These are phyloP conservation scores for Fistularia commersonii DNA, from an alignment of 2,797 vertebrate species.

Conservation along the genomic window DNA sequence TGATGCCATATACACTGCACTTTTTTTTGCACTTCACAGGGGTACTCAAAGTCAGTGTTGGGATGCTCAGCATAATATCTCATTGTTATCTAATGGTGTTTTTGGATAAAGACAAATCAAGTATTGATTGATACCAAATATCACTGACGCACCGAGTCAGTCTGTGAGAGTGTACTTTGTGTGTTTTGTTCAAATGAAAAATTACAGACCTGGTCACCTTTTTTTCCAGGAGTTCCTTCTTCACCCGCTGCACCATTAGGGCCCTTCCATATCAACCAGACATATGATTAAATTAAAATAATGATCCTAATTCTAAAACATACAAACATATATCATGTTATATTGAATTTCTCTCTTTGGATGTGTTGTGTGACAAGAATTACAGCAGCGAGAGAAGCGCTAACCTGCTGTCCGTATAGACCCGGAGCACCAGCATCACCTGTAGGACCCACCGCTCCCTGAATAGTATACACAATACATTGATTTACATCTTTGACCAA, in stretches of 20 bases:
- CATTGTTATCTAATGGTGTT: too few species aligned
- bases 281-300: neutral
- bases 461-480: neutral
- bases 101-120: too few species aligned
- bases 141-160: too few species aligned
- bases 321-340: too few species aligned
- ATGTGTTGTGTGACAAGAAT: too few species aligned
- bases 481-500: neutral
- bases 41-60: too few species aligned
- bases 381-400: constrained; percentile 1
- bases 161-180: too few species aligned
- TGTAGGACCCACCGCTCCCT: constrained; percentile 67
- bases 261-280: constrained; percentile 63
- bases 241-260: constrained; percentile 60
- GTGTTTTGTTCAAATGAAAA: neutral
- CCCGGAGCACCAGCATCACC: constrained; percentile 69
- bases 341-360: too few species aligned
- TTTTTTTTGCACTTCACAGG: too few species aligned
- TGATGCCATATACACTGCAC: too few species aligned
- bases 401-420: constrained; percentile 79
- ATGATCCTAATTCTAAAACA: too few species aligned
- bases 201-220: constrained; percentile 76
- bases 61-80: neutral
- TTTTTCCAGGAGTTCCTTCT: constrained; percentile 70
- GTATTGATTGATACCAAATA: too few species aligned